A percentile compares a stretch with the other conserved stretches of the same genome.
Evolutionary conservation across 2,888 invertebrate genomes (phyloP).

Genomic region (Eugnorisma glareosa): DNA sequence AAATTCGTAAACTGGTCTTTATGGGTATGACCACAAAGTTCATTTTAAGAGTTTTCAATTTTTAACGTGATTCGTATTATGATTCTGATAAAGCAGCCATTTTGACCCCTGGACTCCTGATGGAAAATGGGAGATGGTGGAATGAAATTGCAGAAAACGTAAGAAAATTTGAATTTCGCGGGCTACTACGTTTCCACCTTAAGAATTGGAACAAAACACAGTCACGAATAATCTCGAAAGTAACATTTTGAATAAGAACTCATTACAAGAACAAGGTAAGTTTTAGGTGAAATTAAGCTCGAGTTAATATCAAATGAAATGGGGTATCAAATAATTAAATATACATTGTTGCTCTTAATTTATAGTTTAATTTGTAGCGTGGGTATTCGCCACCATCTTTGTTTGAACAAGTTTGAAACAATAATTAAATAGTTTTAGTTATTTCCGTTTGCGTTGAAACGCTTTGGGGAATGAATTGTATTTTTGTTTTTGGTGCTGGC

Average conservation of each 20-base stretch:
- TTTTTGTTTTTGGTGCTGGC: slow-evolving; percentile 22
- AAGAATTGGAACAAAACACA: slow-evolving; percentile 28
- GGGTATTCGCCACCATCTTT: slow-evolving; percentile 41
- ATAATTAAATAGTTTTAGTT: slow-evolving; percentile 43
- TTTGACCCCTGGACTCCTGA: too few relatives aligned
- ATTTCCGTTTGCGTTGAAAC: slow-evolving; percentile 31
- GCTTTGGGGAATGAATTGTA: slow-evolving; percentile 12
- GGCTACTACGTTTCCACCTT: not conserved
- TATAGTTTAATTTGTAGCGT: slow-evolving; percentile 60
- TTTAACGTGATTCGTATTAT: too few relatives aligned
- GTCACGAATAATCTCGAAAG: slow-evolving; percentile 15
- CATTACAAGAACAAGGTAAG: slow-evolving; percentile 43
- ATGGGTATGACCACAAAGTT: too few relatives aligned
- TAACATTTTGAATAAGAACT: slow-evolving; percentile 39
- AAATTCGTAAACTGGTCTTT: too few relatives aligned
- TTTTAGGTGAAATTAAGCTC: slow-evolving; percentile 44
- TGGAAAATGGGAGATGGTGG: too few relatives aligned
- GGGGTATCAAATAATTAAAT: slow-evolving; percentile 65
- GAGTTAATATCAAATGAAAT: slow-evolving; percentile 58
- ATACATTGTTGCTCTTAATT: slow-evolving; percentile 64
- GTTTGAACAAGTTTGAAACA: slow-evolving; percentile 52
- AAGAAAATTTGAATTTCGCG: too few relatives aligned
- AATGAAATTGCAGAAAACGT: too few relatives aligned
- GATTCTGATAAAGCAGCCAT: too few relatives aligned
- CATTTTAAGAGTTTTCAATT: too few relatives aligned